Evolutionary conservation across 2,888 invertebrate genomes (phyloP).

Genomic region (Mesoligia furuncula): DNA sequence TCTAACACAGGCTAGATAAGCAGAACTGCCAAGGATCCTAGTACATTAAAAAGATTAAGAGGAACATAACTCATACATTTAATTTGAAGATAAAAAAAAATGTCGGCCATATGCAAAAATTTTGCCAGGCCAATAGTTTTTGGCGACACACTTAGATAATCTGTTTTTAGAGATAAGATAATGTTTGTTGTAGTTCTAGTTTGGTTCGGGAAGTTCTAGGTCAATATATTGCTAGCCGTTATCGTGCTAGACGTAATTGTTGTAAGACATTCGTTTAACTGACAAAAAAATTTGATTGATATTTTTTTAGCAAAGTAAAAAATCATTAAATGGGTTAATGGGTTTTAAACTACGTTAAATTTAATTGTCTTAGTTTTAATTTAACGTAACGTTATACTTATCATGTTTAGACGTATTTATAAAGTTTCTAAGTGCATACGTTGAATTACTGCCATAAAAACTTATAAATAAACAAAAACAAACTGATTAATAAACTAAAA

Average conservation of each 20-base stretch:
- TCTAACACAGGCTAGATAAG: slow-evolving; percentile 13
- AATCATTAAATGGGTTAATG: not conserved
- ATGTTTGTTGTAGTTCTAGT: slow-evolving; percentile 44
- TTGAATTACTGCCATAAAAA: no score
- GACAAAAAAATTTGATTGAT: no score
- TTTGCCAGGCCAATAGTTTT: slow-evolving; percentile 57
- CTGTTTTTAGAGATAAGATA: slow-evolving; percentile 61
- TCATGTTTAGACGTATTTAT: not conserved
- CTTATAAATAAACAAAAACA: not conserved
- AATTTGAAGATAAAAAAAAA: slow-evolving; percentile 6
- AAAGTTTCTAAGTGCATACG: not conserved
- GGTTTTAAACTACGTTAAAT: not conserved
- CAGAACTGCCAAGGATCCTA: slow-evolving; percentile 16
- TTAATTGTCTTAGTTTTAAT: not conserved
- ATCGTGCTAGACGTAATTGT: not conserved
- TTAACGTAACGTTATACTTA: not conserved
- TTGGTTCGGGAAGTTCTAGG: slow-evolving; percentile 61
- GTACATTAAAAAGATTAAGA: slow-evolving; percentile 9
- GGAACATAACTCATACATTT: not conserved
- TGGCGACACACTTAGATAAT: slow-evolving; percentile 65
- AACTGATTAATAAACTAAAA: not conserved
- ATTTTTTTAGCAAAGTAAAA: not conserved
- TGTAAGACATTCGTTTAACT: not conserved
- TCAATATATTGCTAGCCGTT: slow-evolving; percentile 43
- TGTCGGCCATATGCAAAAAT: slow-evolving; percentile 50